Conservation (phyloP, 1,140 invertebrate genomes). For the Nylanderia fulva region DNA sequence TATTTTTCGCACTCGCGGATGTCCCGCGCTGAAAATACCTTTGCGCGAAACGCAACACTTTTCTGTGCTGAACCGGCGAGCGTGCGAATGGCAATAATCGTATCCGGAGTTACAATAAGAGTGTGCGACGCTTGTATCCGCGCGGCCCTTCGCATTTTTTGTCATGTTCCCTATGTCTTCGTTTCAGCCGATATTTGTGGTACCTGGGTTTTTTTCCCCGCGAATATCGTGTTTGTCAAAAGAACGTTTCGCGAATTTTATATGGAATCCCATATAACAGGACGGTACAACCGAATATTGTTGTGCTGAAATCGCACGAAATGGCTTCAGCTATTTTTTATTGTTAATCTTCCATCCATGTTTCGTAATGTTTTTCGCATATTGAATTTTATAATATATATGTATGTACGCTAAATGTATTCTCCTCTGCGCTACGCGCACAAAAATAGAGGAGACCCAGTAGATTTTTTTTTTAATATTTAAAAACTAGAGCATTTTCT, state of each 20-base stretch:
- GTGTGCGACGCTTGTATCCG: conserved; percentile 18
- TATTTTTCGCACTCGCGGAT: background rate
- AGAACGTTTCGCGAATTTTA: conserved; percentile 32
- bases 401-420: no score
- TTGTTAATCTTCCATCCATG: conserved; percentile 9
- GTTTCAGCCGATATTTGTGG: conserved; percentile 39
- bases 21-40: background rate
- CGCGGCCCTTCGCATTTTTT: conserved; percentile 19
- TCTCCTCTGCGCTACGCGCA: no score
- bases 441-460: no score
- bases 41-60: conserved; percentile 14
- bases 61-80: background rate
- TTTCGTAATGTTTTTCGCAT: conserved; percentile 18
- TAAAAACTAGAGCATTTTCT: background rate
- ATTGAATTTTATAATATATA: background rate
- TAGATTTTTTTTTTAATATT: conserved; percentile 7
- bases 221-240: conserved; percentile 54
- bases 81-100: conserved; percentile 50
- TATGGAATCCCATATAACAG: conserved; percentile 6
- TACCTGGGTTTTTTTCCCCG: background rate
- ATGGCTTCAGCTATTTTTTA: conserved; percentile 16
- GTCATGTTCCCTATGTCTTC: background rate
- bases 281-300: conserved; percentile 12
- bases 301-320: conserved; percentile 16
- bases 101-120: conserved; percentile 49